Evolutionary conservation across 2,113 vertebrate species (phyloP).

Genomic region (Scolopax mira): DNA sequence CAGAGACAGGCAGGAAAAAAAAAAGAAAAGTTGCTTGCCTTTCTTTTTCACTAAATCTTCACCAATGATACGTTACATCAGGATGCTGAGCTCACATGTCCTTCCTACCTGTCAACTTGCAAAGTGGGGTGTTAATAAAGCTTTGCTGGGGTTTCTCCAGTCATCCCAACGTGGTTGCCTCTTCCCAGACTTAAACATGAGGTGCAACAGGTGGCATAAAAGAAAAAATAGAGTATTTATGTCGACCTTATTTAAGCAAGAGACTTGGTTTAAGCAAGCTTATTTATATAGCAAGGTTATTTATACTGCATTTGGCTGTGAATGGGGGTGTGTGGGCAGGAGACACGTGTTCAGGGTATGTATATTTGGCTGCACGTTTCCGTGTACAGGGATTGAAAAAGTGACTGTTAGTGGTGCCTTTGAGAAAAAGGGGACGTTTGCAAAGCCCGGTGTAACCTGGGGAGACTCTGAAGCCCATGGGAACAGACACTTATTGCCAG

Average conservation of each 20-base stretch:
- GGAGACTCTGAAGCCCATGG: not conserved
- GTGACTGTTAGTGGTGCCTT: not conserved
- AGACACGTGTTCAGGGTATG: not conserved
- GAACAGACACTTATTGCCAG: not conserved
- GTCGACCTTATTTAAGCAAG: conserved; percentile 23
- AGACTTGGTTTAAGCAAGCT: conserved; percentile 17
- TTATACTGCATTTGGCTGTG: not conserved
- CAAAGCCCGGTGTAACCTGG: not conserved
- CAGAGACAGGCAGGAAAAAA: not conserved
- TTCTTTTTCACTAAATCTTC: not conserved
- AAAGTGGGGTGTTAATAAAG: not conserved
- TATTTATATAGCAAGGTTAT: not conserved
- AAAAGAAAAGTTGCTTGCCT: not conserved
- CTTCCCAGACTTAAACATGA: not conserved
- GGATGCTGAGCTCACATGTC: not conserved
- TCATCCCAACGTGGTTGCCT: not conserved
- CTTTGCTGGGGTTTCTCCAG: not conserved
- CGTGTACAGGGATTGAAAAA: not conserved
- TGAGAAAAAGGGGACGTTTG: not conserved
- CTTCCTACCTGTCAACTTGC: not conserved
- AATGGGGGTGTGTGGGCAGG: not conserved
- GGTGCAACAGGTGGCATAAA: not conserved
- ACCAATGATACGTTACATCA: not conserved
- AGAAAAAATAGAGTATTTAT: not conserved
- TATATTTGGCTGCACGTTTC: conserved; percentile 15